Evolutionary conservation across 2,888 invertebrate genomes (phyloP).

Genomic region (Chrysotoxum bicinctum): DNA sequence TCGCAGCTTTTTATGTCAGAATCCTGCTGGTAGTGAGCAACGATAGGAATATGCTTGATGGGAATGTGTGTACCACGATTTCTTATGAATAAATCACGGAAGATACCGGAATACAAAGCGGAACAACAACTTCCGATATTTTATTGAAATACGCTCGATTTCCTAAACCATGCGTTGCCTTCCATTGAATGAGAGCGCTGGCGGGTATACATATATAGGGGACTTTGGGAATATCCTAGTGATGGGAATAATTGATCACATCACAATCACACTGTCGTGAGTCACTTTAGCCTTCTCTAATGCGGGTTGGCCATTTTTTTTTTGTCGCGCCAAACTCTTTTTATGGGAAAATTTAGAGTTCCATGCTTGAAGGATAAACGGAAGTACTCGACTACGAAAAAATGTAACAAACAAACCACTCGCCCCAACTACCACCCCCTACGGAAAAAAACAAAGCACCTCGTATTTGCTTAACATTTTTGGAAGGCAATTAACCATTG

Average conservation of each 20-base stretch:
- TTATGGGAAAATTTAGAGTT: slow-evolving; percentile 24
- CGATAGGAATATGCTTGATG: not conserved
- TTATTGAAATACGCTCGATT: slow-evolving; percentile 13
- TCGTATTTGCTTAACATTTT: slow-evolving; percentile 48
- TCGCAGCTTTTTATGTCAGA: slow-evolving; percentile 22
- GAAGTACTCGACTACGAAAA: not conserved
- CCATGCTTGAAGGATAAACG: slow-evolving; percentile 26
- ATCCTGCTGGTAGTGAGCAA: slow-evolving; percentile 57
- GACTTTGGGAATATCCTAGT: slow-evolving; percentile 23
- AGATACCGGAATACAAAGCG: slow-evolving; percentile 49
- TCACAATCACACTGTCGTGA: slow-evolving; percentile 17
- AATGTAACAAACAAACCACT: not conserved
- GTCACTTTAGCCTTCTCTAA: slow-evolving; percentile 24
- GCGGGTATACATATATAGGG: not conserved
- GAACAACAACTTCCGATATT: slow-evolving; percentile 64
- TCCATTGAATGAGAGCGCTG: not conserved
- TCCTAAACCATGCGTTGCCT: not conserved
- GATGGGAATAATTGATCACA: slow-evolving; percentile 46
- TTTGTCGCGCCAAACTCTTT: not conserved
- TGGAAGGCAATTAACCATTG: slow-evolving; percentile 57
- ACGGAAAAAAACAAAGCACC: not conserved
- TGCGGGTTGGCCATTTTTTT: slow-evolving; percentile 39
- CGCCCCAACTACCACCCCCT: not conserved
- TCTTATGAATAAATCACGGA: slow-evolving; percentile 43
- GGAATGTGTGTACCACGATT: not conserved